Evolutionary conservation across 2,888 invertebrate genomes (phyloP).

Genomic region (Salticus scenicus): DNA sequence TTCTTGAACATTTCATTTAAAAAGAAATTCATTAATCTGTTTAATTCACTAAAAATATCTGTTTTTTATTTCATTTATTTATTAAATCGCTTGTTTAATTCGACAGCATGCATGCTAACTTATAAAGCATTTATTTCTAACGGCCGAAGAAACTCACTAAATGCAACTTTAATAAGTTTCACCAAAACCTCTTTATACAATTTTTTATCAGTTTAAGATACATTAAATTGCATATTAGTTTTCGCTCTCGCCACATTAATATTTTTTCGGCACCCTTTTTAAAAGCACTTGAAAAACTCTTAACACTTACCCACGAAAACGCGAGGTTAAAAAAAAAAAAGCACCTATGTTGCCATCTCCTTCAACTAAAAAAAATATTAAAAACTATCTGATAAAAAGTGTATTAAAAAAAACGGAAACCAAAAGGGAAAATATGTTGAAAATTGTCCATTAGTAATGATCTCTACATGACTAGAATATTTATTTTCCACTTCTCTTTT

Average conservation of each 20-base stretch:
- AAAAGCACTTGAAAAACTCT: conserved; percentile 13
- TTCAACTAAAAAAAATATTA: neutral
- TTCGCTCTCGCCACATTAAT: neutral
- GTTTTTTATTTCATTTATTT: neutral
- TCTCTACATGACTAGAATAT: conserved; percentile 16
- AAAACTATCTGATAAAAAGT: too few relatives aligned
- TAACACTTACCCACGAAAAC: neutral
- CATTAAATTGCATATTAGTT: neutral
- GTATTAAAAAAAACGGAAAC: neutral
- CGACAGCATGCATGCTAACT: neutral
- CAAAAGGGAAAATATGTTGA: neutral
- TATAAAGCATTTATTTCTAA: neutral
- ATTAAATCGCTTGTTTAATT: neutral
- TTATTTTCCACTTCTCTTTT: neutral
- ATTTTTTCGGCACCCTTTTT: neutral
- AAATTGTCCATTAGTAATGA: conserved; percentile 51
- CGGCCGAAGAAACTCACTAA: neutral
- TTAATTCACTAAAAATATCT: neutral
- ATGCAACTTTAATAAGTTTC: neutral
- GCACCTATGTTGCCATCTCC: neutral
- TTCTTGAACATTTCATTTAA: too few relatives aligned
- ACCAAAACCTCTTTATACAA: neutral
- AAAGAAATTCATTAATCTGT: too few relatives aligned
- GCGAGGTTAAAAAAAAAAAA: neutral
- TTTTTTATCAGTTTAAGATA: conserved; percentile 2